Conservation (phyloP, 2,888 invertebrate species). For the Laothoe populi region DNA sequence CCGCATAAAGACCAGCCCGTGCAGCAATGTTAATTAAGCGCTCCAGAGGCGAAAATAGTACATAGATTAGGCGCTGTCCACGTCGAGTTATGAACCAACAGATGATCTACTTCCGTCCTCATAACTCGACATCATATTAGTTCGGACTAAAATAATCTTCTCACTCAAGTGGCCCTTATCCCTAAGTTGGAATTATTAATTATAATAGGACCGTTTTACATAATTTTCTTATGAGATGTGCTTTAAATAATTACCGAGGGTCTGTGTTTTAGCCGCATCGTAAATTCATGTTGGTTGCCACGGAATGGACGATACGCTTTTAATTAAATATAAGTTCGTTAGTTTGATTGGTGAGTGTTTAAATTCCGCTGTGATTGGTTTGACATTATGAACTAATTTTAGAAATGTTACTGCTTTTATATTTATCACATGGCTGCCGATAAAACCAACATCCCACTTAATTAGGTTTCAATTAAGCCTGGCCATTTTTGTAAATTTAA, state of each 20-base stretch:
- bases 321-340: slow-evolving; percentile 76
- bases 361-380: slow-evolving; percentile 46
- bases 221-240: slow-evolving; percentile 80
- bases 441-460: slow-evolving; percentile 30
- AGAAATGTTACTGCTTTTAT: slow-evolving; percentile 41
- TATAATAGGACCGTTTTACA: slow-evolving; percentile 76
- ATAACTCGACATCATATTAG: slow-evolving; percentile 39
- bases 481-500: slow-evolving; percentile 21
- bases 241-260: slow-evolving; percentile 71
- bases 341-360: slow-evolving; percentile 49
- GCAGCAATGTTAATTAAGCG: background rate
- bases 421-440: slow-evolving; percentile 43
- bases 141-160: slow-evolving; percentile 36
- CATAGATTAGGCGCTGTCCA: slow-evolving; percentile 12
- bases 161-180: slow-evolving; percentile 52
- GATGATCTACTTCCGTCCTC: slow-evolving; percentile 13
- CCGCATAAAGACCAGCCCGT: background rate
- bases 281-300: slow-evolving; percentile 69
- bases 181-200: slow-evolving; percentile 77
- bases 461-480: slow-evolving; percentile 27
- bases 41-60: slow-evolving; percentile 10
- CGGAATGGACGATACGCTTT: slow-evolving; percentile 66
- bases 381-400: slow-evolving; percentile 44
- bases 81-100: background rate
- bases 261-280: slow-evolving; percentile 79